Base-by-base conservation (phyloP, 1,140 invertebrate species). In the Chelonus insularis region DNA sequence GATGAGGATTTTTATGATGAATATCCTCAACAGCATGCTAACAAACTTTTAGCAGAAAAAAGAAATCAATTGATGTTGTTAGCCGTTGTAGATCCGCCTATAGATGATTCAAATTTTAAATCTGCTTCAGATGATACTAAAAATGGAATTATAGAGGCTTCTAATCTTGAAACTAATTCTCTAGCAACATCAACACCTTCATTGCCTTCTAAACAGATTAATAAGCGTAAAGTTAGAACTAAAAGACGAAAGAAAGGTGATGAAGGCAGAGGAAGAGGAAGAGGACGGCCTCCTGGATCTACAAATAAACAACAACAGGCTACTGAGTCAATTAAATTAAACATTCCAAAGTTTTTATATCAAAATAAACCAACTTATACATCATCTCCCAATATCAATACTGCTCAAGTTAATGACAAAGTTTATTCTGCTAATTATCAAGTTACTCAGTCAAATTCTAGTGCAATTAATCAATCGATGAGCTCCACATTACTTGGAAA, bases 1-100 rank as follows among this genome's bases (percentile, higher is more conserved):
- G 92, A 94, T 73, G 91, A 93, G 79, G 90, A 92, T 65, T 93
- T 93, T 78, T 93, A 93, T 73, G 91, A 93, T 73, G 86, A 91
- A 67, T 84, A 91, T 80, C 91, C 91, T 1, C 89, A 91, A 64
- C 83, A 83, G 62, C 71, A 89, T 41, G 87, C 87, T 1, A 88
- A 84, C 56, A 89, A 91, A 74, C 54, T 90, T 47, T 68, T 91
- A 18, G 85, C 86, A 7, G 89, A 92, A 67, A 91, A 91, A 76
- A 84, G 89, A 4, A 89, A 89, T 67, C 87, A 89, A 62, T 62
- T 89, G 32, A 75, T 89, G 69, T 67, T 84, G 1, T 68, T 86
- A 37, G 85, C 86, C 1, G 82, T 84, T 4, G 84, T 73, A 1
- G 70, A 78, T 1, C 63, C 56, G 0, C 48, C 72, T 1, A 55